Conservation (phyloP, 1,140 invertebrate genomes). For the Oryctes rhinoceros region DNA sequence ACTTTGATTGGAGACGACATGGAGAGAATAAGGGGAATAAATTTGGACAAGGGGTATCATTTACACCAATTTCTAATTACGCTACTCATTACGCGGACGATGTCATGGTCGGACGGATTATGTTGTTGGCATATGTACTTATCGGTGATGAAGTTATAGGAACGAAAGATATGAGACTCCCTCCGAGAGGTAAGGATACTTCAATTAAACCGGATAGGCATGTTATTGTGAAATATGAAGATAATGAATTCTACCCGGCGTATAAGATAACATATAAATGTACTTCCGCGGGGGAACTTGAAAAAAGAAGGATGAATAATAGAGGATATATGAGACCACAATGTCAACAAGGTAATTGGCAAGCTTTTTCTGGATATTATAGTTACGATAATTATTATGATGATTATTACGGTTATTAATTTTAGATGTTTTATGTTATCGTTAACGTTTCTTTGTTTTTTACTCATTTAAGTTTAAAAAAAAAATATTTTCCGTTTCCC, state of each 20-base stretch:
- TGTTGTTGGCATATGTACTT: constrained; percentile 50
- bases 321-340: background rate
- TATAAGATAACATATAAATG: constrained; percentile 6
- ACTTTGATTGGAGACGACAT: constrained; percentile 56
- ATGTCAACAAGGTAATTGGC: background rate
- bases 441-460: no score
- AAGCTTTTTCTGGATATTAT: background rate
- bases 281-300: background rate
- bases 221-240: constrained; percentile 55
- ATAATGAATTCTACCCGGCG: constrained; percentile 55
- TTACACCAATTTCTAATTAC: constrained; percentile 53
- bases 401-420: no score
- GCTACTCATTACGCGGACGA: constrained; percentile 54
- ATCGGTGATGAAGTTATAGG: constrained; percentile 41
- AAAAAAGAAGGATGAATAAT: background rate
- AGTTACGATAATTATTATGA: no score
- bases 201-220: constrained; percentile 47
- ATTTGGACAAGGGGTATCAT: constrained; percentile 56
- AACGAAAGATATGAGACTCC: constrained; percentile 41
- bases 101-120: constrained; percentile 42
- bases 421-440: no score
- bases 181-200: constrained; percentile 51
- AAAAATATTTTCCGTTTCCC: no score
- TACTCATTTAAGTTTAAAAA: no score
- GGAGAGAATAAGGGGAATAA: constrained; percentile 49